A percentile compares a stretch with the other conserved stretches of the same genome.
phyloP scores from a whole-genome alignment of 2,888 invertebrate genomes.

The Stratiomys singularior region DNA sequence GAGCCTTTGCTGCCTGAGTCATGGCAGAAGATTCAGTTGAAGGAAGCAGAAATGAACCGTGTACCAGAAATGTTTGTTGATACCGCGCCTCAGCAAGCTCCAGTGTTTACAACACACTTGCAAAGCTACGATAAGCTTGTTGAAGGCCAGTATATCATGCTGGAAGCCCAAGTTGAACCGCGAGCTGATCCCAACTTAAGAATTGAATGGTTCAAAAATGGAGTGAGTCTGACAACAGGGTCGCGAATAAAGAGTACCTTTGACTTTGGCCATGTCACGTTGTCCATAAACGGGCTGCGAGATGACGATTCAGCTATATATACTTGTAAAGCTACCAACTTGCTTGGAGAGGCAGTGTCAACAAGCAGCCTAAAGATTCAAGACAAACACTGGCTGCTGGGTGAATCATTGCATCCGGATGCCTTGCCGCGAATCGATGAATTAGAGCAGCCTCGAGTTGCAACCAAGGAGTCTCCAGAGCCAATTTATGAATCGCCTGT shows the following conservation, averaged over 20 bases:
- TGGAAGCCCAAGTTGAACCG: conserved; percentile 92
- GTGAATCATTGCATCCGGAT: conserved; percentile 88
- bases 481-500: conserved; percentile 85
- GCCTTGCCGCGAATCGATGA: conserved; percentile 87
- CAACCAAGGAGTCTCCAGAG: conserved; percentile 76
- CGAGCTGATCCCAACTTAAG: conserved; percentile 87
- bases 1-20: conserved; percentile 90
- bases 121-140: conserved; percentile 83
- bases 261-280: conserved; percentile 95
- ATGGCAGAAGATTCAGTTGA: conserved; percentile 90
- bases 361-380: conserved; percentile 90
- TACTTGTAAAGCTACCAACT: conserved; percentile 93
- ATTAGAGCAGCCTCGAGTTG: conserved; percentile 81
- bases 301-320: conserved; percentile 95
- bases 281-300: conserved; percentile 87
- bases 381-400: conserved; percentile 88
- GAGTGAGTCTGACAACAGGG: conserved; percentile 85
- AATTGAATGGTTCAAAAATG: conserved; percentile 94
- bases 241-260: conserved; percentile 92
- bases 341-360: conserved; percentile 93
- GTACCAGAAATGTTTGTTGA: conserved; percentile 90
- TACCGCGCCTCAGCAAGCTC: conserved; percentile 87
- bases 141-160: conserved; percentile 86
- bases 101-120: conserved; percentile 94
- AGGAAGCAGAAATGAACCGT: conserved; percentile 92